These are phyloP conservation scores for Microctonus hyperodae DNA, from an alignment of 2,888 invertebrate species.

Conservation along the genomic window DNA sequence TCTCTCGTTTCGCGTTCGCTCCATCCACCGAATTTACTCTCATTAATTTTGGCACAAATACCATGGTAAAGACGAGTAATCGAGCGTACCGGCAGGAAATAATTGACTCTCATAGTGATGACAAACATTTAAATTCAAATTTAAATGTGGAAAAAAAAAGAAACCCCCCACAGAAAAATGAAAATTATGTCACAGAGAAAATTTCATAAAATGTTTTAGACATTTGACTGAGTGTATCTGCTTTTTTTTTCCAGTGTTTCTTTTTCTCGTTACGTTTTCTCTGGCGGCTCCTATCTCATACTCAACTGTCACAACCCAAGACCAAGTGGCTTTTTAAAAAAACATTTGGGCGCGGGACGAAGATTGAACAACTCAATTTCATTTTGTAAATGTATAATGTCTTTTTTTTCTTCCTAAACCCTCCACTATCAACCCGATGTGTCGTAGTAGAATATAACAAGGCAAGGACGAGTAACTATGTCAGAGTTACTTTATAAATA, in stretches of 20 bases:
- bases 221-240: slow-evolving; percentile 1
- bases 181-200: neutral
- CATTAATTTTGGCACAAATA: slow-evolving; percentile 30
- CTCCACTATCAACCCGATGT: neutral
- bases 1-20: slow-evolving; percentile 33
- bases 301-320: slow-evolving; percentile 11
- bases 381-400: slow-evolving; percentile 54
- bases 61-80: slow-evolving; percentile 27
- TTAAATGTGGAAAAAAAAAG: neutral
- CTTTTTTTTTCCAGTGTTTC: neutral
- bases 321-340: slow-evolving; percentile 44
- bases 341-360: slow-evolving; percentile 39
- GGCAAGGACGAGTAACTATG: slow-evolving; percentile 23
- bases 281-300: neutral
- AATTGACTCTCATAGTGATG: slow-evolving; percentile 22
- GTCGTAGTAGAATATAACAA: neutral
- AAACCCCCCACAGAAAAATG: neutral
- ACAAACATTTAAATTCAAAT: slow-evolving; percentile 21
- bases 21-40: slow-evolving; percentile 23
- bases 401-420: slow-evolving; percentile 20
- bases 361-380: slow-evolving; percentile 52
- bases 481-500: slow-evolving; percentile 32
- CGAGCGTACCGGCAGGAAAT: slow-evolving; percentile 27
- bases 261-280: slow-evolving; percentile 14
- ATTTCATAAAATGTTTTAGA: neutral